A percentile compares a stretch with the other conserved stretches of the same genome.
Evolutionary conservation across 2,888 invertebrate genomes (phyloP).

Genomic region (Carterocephalus palaemon): DNA sequence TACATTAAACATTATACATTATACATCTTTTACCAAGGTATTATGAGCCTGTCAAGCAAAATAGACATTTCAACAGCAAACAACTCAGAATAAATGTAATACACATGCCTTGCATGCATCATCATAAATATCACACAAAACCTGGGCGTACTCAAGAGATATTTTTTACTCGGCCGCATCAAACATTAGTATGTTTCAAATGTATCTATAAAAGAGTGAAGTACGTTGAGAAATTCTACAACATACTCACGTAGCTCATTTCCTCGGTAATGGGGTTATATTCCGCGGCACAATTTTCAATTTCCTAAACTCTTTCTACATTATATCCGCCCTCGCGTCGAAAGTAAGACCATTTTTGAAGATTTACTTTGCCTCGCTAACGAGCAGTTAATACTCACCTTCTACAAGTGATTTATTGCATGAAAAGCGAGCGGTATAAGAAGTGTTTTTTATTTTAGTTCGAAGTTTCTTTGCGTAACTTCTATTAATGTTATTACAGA

Average conservation of each 20-base stretch:
- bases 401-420: constrained; percentile 22
- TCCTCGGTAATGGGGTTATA: constrained; percentile 75
- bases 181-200: constrained; percentile 21
- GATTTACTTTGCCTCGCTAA: constrained; percentile 30
- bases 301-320: constrained; percentile 71
- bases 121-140: constrained; percentile 16
- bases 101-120: constrained; percentile 19
- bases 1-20: background rate
- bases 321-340: constrained; percentile 55
- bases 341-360: constrained; percentile 44
- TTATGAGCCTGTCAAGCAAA: background rate
- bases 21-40: background rate
- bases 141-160: constrained; percentile 2
- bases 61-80: constrained; percentile 1
- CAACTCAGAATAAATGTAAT: constrained; percentile 9
- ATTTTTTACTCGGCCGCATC: constrained; percentile 21
- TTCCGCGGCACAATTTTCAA: constrained; percentile 75
- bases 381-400: constrained; percentile 29
- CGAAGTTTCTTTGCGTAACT: no score
- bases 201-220: constrained; percentile 32
- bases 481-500: no score
- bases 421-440: constrained; percentile 14
- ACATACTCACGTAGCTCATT: constrained; percentile 74
- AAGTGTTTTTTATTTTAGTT: no score
- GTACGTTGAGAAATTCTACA: constrained; percentile 52